These are phyloP conservation scores for Pseudanteris insignis DNA, from an alignment of 2,888 invertebrate genomes.

Conservation along the genomic window DNA sequence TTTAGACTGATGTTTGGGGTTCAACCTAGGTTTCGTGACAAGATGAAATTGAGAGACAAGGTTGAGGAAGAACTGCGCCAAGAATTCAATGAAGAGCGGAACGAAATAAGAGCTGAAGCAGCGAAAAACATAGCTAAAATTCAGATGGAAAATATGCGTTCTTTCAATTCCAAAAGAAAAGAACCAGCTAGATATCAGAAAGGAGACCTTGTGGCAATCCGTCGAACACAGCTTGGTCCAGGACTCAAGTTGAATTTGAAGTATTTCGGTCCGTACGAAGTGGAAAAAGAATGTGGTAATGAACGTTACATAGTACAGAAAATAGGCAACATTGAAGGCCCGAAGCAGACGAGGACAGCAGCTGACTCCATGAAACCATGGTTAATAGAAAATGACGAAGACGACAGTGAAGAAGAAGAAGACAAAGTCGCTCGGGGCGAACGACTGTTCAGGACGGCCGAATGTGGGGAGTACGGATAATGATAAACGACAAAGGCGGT, in stretches of 20 bases:
- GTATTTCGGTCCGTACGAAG: conserved; percentile 5
- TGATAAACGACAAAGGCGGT: too few species aligned
- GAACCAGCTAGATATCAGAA: neutral
- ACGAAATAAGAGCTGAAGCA: too few species aligned
- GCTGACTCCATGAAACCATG: neutral
- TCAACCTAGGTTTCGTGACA: too few species aligned
- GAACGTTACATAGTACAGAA: conserved; percentile 1
- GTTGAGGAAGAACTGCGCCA: too few species aligned
- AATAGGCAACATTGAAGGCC: neutral
- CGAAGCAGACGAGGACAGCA: neutral
- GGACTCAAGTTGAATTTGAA: neutral
- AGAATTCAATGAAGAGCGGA: too few species aligned
- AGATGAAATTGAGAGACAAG: too few species aligned
- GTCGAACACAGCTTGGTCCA: conserved; percentile 1
- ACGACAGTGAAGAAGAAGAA: neutral
- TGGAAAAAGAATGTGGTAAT: neutral
- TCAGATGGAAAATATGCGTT: neutral
- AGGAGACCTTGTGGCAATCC: conserved; percentile 4
- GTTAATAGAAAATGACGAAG: neutral
- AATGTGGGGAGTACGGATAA: too few species aligned
- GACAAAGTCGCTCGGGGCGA: conserved; percentile 1
- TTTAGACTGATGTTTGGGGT: too few species aligned
- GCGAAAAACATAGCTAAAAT: neutral
- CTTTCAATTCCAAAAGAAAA: neutral
- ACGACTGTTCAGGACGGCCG: conserved; percentile 3